These are phyloP conservation scores for Phrynosoma blainvillii DNA, from an alignment of 2,113 vertebrate genomes.

Conservation along the genomic window DNA sequence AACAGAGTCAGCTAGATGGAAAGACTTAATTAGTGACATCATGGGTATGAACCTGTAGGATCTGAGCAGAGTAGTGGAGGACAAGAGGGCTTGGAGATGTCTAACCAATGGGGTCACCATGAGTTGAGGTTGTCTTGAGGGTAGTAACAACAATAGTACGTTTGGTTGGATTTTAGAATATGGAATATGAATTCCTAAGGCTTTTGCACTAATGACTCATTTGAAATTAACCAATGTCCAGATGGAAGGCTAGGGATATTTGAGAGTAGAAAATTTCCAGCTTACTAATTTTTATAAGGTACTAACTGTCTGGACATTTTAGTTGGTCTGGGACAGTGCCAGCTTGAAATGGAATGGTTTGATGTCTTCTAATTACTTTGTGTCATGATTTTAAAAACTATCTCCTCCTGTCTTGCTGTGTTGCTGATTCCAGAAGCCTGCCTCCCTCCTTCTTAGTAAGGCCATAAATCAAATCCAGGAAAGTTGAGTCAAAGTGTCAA, in stretches of 20 bases:
- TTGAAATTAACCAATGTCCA: neutral
- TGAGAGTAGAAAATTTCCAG: neutral
- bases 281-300: neutral
- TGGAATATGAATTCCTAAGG: neutral
- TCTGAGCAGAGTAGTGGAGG: too few relatives aligned
- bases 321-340: neutral
- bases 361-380: neutral
- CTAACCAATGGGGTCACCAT: too few relatives aligned
- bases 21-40: too few relatives aligned
- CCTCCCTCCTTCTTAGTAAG: neutral
- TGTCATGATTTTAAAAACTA: constrained; percentile 10
- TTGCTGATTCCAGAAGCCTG: neutral
- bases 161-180: neutral
- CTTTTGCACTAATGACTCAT: neutral
- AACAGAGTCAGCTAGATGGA: too few relatives aligned
- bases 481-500: neutral
- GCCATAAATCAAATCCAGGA: constrained; percentile 3
- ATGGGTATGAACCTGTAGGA: too few relatives aligned
- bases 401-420: neutral
- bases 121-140: too few relatives aligned
- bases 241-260: constrained; percentile 19
- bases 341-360: neutral
- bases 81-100: too few relatives aligned
- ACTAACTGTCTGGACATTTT: constrained; percentile 5
- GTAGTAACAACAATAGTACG: too few relatives aligned